Evolutionary conservation across 2,888 invertebrate genomes (phyloP).

Genomic region (Brachyptera risi): DNA sequence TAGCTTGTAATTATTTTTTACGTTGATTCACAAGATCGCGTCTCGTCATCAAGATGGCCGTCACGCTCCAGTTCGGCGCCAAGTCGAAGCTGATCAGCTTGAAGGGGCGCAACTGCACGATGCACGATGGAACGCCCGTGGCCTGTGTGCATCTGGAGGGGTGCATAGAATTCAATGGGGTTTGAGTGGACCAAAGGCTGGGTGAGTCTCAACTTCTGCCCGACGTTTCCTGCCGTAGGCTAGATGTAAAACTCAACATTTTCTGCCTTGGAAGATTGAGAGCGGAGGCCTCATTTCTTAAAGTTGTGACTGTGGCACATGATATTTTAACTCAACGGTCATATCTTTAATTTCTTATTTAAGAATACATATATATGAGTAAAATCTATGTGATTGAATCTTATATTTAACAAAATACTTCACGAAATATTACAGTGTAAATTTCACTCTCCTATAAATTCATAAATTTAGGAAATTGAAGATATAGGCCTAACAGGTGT

Average conservation of each 20-base stretch:
- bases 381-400: too few species aligned
- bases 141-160: slow-evolving; percentile 72
- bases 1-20: too few species aligned
- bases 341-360: too few species aligned
- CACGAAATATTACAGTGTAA: too few species aligned
- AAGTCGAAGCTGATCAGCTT: slow-evolving; percentile 74
- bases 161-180: slow-evolving; percentile 75
- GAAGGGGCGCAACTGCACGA: slow-evolving; percentile 67
- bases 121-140: slow-evolving; percentile 59
- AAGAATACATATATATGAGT: too few species aligned
- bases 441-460: too few species aligned
- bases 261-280: neutral
- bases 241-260: neutral
- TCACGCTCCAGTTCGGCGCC: slow-evolving; percentile 63
- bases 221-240: too few species aligned
- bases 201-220: slow-evolving; percentile 47
- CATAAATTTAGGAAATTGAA: too few species aligned
- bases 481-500: too few species aligned
- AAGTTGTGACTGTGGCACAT: too few species aligned
- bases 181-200: slow-evolving; percentile 65
- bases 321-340: too few species aligned
- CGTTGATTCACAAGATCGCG: slow-evolving; percentile 72
- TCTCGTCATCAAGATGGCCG: slow-evolving; percentile 82
- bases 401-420: too few species aligned
- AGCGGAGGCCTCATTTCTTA: neutral